A percentile compares a stretch with the other conserved stretches of the same genome.
Conservation (phyloP, 2,888 invertebrate genomes). For the Nemotelus pantherinus region DNA sequence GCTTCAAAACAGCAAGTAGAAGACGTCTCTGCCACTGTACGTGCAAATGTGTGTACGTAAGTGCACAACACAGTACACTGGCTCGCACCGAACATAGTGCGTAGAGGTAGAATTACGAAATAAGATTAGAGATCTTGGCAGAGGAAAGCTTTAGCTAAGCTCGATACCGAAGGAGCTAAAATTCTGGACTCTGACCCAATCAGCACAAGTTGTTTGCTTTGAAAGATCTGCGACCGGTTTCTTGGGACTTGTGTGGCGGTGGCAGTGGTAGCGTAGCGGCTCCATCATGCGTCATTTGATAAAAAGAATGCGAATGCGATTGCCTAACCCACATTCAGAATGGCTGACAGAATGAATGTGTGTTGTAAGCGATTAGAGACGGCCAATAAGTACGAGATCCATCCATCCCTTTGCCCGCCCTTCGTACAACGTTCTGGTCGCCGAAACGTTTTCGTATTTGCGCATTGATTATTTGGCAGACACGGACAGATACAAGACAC, state of each 20-base stretch:
- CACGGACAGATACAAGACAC: neutral
- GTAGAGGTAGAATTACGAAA: neutral
- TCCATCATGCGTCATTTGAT: conserved; percentile 10
- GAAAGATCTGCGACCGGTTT: neutral
- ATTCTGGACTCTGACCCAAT: conserved; percentile 25
- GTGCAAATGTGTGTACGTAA: too few species aligned
- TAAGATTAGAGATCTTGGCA: neutral
- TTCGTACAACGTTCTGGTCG: neutral
- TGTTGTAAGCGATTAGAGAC: too few species aligned
- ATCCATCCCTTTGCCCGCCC: conserved; percentile 7
- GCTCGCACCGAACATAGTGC: neutral
- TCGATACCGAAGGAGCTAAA: neutral
- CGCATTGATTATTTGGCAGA: neutral
- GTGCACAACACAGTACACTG: too few species aligned
- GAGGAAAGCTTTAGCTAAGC: neutral
- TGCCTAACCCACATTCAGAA: conserved; percentile 23
- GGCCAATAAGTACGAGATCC: neutral
- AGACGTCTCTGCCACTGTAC: too few species aligned
- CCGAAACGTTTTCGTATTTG: neutral
- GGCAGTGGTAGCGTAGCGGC: neutral
- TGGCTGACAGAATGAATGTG: neutral
- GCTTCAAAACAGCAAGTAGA: too few species aligned
- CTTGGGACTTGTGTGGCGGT: too few species aligned
- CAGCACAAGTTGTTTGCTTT: conserved; percentile 5
- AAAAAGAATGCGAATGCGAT: conserved; percentile 6